phyloP scores from a whole-genome alignment of 2,888 invertebrate genomes.

The Glyphotaelius pellucidus region DNA sequence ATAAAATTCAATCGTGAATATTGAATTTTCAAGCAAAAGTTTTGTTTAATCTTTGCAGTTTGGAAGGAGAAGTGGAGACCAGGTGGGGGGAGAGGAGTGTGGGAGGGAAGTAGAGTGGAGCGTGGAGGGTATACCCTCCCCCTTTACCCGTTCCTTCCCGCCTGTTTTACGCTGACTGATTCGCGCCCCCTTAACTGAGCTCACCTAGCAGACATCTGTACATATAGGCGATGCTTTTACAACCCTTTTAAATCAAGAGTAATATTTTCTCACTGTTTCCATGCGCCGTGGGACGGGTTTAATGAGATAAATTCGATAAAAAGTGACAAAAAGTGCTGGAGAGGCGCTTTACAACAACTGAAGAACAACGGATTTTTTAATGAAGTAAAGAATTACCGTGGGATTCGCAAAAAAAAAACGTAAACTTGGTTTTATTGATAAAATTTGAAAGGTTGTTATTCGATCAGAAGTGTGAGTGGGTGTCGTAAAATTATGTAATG shows the following conservation, averaged over 20 bases:
- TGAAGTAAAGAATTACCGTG: neutral
- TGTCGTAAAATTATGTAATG: neutral
- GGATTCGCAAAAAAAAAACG: neutral
- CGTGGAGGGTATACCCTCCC: neutral
- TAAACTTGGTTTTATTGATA: neutral
- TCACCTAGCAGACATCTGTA: constrained; percentile 31
- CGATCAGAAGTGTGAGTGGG: too few species aligned
- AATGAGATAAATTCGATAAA: neutral
- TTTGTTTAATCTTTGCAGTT: constrained; percentile 50
- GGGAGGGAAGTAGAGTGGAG: neutral
- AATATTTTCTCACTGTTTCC: constrained; percentile 25
- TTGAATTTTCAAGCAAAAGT: constrained; percentile 47
- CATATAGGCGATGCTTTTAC: constrained; percentile 36
- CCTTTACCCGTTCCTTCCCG: neutral
- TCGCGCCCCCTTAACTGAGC: constrained; percentile 42
- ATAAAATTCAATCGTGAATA: constrained; percentile 36
- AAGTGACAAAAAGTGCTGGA: neutral
- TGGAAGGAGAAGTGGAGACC: constrained; percentile 11
- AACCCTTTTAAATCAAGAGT: constrained; percentile 36
- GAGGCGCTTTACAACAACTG: neutral
- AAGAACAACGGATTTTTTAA: neutral
- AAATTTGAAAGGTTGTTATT: neutral
- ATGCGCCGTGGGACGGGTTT: neutral
- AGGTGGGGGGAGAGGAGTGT: neutral
- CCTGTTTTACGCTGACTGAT: constrained; percentile 44